Evolutionary conservation across 2,113 vertebrate species (phyloP).

Genomic region (Pithys albifrons): DNA sequence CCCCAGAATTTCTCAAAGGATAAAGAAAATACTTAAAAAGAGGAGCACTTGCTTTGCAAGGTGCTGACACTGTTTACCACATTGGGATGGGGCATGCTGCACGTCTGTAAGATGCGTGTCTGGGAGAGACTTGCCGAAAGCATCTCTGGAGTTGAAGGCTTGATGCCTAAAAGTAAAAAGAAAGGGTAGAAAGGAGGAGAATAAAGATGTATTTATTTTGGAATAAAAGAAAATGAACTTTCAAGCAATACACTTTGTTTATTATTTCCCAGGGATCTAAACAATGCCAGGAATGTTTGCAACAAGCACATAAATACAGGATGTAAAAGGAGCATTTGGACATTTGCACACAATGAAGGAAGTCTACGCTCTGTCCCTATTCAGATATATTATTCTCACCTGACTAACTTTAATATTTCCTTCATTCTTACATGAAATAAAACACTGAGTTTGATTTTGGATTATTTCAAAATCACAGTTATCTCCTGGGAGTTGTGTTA

Average conservation of each 20-base stretch:
- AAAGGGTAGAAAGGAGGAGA: not conserved
- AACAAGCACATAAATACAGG: not conserved
- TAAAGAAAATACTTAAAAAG: not conserved
- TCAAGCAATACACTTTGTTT: not conserved
- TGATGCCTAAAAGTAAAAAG: constrained; percentile 47
- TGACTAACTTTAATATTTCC: not conserved
- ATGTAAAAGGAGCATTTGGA: not conserved
- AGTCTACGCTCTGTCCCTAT: not conserved
- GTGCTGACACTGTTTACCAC: constrained; percentile 82
- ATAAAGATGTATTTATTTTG: not conserved
- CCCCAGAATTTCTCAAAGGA: not conserved
- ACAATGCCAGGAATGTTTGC: not conserved
- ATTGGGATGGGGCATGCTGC: constrained; percentile 78
- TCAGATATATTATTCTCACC: not conserved
- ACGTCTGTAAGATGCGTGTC: constrained; percentile 83
- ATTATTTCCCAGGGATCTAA: not conserved
- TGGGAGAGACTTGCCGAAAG: constrained; percentile 86
- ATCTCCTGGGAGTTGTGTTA: not conserved
- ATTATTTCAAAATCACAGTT: not conserved
- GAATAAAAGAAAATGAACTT: not conserved
- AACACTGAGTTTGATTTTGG: not conserved
- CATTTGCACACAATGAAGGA: not conserved
- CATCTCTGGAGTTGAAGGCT: constrained; percentile 80
- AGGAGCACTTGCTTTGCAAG: constrained; percentile 77
- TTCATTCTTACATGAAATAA: not conserved